Base-by-base conservation (phyloP, 2,797 vertebrate genomes). In the Sebastes jordani region DNA sequence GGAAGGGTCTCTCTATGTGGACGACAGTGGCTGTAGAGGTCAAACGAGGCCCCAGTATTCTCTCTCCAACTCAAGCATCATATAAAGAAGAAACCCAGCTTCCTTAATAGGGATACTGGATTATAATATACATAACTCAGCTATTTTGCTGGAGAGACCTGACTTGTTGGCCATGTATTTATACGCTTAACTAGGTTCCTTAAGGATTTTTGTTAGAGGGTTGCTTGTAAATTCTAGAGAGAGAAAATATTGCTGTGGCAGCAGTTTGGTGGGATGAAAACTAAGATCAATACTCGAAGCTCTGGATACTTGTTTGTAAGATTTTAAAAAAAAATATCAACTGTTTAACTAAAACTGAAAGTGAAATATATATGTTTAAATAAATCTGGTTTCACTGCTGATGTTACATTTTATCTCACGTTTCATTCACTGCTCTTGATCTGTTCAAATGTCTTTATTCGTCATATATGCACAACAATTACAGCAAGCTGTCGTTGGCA, bases 41-140 rank as follows among this genome's bases (percentile, higher is more conserved):
- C 23, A 55, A 27, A 11, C 46, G 5, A 14, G 55, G 36, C 5
- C 16, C 34, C 13, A 29, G 14, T 5, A 16, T 16, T 27, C 11
- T 52, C 22, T 62, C 59, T 70, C 7, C 27, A 67, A 54, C 16
- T 16, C 29, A 61, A 49, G 63, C 59, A 42, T 78, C 14, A 46
- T 42, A 13, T 61, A 68, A 69, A 71, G 36, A 34, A 49, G 11
- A 83, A 18, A 25, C 5, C 30, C 11, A 18, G 27, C 52, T 3
- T 70, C 30, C 22, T 72, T 46, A 67, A 23, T 25, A 27, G 7
- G 54, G 4, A 68, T 71, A 54, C 58, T 13, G 55, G 34, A 66
- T 78, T 70, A 76, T 18, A 75, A 22, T 73, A 73, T 55, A 68
- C 30, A 82, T 56, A 65, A 56, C 5, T 20, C 20, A 16, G 52